phyloP scores from a whole-genome alignment of 2,888 invertebrate species.

The Biston stratarius region DNA sequence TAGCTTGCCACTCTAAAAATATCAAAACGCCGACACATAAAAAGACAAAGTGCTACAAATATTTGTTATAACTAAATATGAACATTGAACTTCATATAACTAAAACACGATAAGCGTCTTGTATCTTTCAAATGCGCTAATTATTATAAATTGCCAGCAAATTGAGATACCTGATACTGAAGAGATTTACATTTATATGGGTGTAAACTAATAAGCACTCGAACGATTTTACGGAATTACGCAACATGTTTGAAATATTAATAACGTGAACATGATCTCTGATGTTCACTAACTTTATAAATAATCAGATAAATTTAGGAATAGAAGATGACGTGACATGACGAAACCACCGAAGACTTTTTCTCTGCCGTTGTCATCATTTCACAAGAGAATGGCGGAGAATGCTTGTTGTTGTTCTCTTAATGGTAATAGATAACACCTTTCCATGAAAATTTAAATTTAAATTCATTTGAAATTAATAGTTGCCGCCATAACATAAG shows the following conservation, averaged over 20 bases:
- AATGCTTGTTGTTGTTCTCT: too few species aligned
- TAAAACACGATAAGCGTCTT: constrained; percentile 5
- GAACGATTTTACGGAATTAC: constrained; percentile 9
- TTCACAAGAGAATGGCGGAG: too few species aligned
- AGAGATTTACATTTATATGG: constrained; percentile 17
- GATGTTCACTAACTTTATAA: background rate
- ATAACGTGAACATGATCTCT: constrained; percentile 1
- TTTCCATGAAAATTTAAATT: too few species aligned
- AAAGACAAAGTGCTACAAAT: too few species aligned
- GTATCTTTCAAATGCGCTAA: constrained; percentile 3
- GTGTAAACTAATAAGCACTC: constrained; percentile 10
- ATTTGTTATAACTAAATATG: background rate
- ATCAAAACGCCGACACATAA: too few species aligned
- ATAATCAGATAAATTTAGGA: background rate
- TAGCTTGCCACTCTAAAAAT: too few species aligned
- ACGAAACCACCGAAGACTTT: too few species aligned
- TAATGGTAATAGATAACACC: too few species aligned
- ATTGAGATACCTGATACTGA: constrained; percentile 15
- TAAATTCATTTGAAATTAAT: too few species aligned
- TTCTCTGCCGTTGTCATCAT: too few species aligned
- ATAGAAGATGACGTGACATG: too few species aligned
- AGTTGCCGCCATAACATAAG: too few species aligned
- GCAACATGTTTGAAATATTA: constrained; percentile 12
- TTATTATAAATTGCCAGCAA: constrained; percentile 20
- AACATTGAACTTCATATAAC: constrained; percentile 3